These are phyloP conservation scores for Natrix natrix DNA, from an alignment of 2,797 vertebrate genomes.

Conservation along the genomic window DNA sequence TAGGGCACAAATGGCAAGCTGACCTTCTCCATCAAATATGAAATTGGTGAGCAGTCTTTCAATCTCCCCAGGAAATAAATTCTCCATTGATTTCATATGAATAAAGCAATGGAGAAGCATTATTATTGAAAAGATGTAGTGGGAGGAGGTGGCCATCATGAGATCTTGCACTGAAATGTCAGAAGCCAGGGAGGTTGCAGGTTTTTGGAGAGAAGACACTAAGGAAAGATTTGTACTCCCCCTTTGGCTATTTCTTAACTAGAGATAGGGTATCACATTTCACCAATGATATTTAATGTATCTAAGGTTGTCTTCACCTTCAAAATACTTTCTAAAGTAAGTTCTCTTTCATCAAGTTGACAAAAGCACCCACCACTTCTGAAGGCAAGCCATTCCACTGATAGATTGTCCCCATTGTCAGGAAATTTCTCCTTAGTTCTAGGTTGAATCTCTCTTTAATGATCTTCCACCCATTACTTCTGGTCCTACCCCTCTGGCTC, in stretches of 20 bases:
- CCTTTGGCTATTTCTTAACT: background rate
- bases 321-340: background rate
- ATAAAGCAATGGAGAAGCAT: background rate
- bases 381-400: background rate
- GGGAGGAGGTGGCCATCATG: background rate
- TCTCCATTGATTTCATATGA: background rate
- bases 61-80: background rate
- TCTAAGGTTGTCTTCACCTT: background rate
- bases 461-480: background rate
- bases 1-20: background rate
- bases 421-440: background rate
- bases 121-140: background rate
- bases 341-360: background rate
- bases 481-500: background rate
- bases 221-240: background rate
- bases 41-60: background rate
- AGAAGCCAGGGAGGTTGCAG: background rate
- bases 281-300: background rate
- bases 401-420: background rate
- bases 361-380: background rate
- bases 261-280: background rate
- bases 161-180: background rate
- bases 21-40: background rate
- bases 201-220: background rate
- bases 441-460: background rate